Evolutionary conservation across 2,797 vertebrate genomes (phyloP).

Genomic region (Cirrhinus mrigala): DNA sequence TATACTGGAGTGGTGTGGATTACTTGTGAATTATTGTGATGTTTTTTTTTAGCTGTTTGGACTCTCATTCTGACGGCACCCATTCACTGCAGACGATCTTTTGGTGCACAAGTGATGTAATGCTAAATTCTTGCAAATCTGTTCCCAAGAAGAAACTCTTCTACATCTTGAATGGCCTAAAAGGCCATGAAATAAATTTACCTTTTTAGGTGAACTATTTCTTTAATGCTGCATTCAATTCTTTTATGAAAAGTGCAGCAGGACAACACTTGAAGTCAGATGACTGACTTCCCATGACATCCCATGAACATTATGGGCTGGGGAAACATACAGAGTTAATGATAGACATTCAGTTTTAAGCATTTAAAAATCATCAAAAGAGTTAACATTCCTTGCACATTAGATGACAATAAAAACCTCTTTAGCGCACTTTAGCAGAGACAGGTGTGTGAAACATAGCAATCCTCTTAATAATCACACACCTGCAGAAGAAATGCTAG

Average conservation of each 20-base stretch:
- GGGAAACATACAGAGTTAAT: not conserved
- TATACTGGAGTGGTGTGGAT: too few relatives aligned
- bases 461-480: not conserved
- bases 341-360: not conserved
- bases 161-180: too few relatives aligned
- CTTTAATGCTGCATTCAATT: not conserved
- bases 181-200: too few relatives aligned
- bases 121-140: too few relatives aligned
- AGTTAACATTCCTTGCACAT: too few relatives aligned
- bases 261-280: not conserved
- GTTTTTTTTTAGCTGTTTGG: too few relatives aligned
- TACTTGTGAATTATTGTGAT: too few relatives aligned
- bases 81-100: too few relatives aligned
- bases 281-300: not conserved
- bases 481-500: not conserved
- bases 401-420: not conserved
- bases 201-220: too few relatives aligned
- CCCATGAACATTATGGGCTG: not conserved
- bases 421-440: not conserved
- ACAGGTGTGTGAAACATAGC: not conserved
- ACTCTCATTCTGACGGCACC: too few relatives aligned
- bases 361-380: not conserved
- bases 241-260: not conserved
- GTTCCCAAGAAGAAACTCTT: too few relatives aligned
- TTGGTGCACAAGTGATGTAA: too few relatives aligned